Base-by-base conservation (phyloP, 2,888 invertebrate genomes). In the Sceliomorpha sp. region DNA sequence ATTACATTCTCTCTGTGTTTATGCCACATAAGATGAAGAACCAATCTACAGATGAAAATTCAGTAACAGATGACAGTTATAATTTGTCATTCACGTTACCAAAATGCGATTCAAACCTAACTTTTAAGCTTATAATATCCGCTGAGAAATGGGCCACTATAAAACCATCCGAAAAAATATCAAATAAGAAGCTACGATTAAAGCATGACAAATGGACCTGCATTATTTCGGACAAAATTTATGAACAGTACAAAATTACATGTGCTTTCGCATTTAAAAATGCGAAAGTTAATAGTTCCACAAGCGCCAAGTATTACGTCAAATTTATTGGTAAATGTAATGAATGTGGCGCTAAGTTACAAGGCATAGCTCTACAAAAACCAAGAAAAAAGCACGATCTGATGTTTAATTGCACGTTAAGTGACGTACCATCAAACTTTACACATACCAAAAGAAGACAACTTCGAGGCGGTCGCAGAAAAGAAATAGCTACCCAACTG, bases 201-300 rank as follows among this genome's bases (percentile, higher is more conserved):
- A 44, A 45, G 10, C 9, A 15, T 0, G 20, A 27, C 0, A 40
- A 51, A 47, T 69, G 58, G 69, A 47, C 58, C 1, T 12, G 53
- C 12, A 5, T 56, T 6, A 8, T 70, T 8, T 55, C 56, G 0
- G 56, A 48, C 1, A 60, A 48, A 24, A 45, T 70, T 27, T 55
- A 47, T 14, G 37, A 67, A 9, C 58, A 70, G 14, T 26, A 7
- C 0, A 67, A 51, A 24, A 44, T 63, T 13, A 12, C 34, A 3
- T 62, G 62, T 31, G 62, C 51, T 4, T 56, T 70, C 10, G 1
- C 42, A 1, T 66, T 70, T 20, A 50, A 69, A 51, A 5, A 12
- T n/a, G 34, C 36, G 3, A 59, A 14, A 29, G 31, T 69, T 1
- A 31, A 14, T 26, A 13, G n/a, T 2, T 32, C 5, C 15, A 37